Evolutionary conservation across 2,888 invertebrate species (phyloP), one percentile per base, ranked within the genome.

Genomic region (Quadroppia sp.): DNA sequence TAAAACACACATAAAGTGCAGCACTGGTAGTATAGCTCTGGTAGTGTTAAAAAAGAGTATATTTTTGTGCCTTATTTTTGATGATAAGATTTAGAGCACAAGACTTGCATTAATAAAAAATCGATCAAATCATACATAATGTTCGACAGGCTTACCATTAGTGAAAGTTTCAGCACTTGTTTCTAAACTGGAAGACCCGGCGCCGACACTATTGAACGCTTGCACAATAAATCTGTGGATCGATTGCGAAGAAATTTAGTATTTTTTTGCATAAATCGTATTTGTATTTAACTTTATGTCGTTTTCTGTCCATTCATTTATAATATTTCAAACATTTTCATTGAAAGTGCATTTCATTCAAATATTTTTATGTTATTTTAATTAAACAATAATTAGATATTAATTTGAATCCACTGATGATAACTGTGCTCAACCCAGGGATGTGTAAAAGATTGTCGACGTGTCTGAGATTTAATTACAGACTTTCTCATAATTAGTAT

Each of bases 121-220:
- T 64, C 64, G 64, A 64, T 64, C 64, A 64, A 40, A 36, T 40
- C 56, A 56, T 56, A 56, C 56, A 56, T 56, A 56, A 56, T 28
- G 28, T 25, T 56, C 56, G 28, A 64, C 40, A 64, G 40, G 76
- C 79, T 76, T 75, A 74, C 74, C 74, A 40, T 74, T 74, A 32
- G 56, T 17, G 20, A 74, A 71, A 17, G 77, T 77, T 71, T 77
- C 74, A 13, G 75, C 73, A 59, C 71, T 76, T 6, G 76, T 71
- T 45, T 77, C 76, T n/a, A 75, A 74, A 1, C 77, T 77, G n/a
- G 77, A 75, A 13, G 78, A 77, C 0, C 78, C 78, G 23, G 78
- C 77, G 2, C 78, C 78, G 32, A 74, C 73, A 28, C 71, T 56
- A 48, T 78, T 78, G 67, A 78, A 78, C 13, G 78, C 77, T 48